Percentiles rank a stretch among this genome's conserved stretches.
Conservation (phyloP, 2,113 vertebrate species). For the Baryphthengus martii region DNA sequence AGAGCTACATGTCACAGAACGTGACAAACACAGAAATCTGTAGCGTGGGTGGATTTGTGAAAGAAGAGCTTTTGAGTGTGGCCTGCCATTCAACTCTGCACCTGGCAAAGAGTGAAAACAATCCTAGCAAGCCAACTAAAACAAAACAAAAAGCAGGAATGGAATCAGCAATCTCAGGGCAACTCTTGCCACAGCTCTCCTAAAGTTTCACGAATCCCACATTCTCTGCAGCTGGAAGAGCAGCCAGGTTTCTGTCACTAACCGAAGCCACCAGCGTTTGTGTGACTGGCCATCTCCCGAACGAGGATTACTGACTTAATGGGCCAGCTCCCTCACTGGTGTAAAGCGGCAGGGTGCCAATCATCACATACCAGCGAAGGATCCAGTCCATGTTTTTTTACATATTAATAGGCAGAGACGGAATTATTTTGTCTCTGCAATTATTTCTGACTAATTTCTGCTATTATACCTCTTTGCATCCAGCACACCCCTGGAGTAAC, state of each 20-base stretch:
- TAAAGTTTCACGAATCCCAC: slow-evolving; percentile 49
- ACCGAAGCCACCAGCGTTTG: not conserved
- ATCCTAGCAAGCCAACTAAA: slow-evolving; percentile 57
- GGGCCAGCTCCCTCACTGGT: not conserved
- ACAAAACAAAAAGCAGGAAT: slow-evolving; percentile 63
- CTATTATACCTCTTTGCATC: not conserved
- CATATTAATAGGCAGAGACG: not conserved
- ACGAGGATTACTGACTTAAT: not conserved
- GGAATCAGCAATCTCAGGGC: slow-evolving; percentile 64
- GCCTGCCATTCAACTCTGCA: slow-evolving; percentile 71
- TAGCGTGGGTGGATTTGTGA: slow-evolving; percentile 67
- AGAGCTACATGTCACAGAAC: slow-evolving; percentile 63
- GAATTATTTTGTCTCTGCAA: slow-evolving; percentile 24
- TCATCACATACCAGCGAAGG: not conserved
- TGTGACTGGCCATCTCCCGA: not conserved
- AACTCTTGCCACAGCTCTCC: slow-evolving; percentile 54
- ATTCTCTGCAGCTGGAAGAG: not conserved
- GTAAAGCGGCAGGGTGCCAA: not conserved
- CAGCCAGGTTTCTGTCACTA: slow-evolving; percentile 64
- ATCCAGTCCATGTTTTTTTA: not conserved
- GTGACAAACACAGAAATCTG: slow-evolving; percentile 64
- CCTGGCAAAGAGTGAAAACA: slow-evolving; percentile 68
- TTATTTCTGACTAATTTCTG: slow-evolving; percentile 37
- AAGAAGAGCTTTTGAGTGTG: slow-evolving; percentile 68
- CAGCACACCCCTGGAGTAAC: not conserved